phyloP scores from a whole-genome alignment of 1,140 invertebrate genomes.

The Drosophila sturtevanti region DNA sequence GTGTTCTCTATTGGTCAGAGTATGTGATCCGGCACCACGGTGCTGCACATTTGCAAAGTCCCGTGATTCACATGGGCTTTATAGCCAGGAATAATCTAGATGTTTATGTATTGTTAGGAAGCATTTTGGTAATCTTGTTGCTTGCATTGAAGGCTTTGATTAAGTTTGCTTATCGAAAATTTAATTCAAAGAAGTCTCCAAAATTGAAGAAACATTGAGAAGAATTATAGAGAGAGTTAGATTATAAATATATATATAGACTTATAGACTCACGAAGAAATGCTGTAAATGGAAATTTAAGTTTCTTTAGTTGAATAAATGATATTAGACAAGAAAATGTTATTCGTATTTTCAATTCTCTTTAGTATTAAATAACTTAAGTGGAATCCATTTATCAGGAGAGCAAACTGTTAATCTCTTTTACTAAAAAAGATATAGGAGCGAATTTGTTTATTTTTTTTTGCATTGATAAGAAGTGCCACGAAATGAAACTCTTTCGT shows the following conservation, averaged over 20 bases:
- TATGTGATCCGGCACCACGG: conserved; percentile 81
- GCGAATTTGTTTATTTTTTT: background rate
- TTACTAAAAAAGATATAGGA: background rate
- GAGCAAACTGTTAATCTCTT: background rate
- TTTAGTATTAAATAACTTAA: no score
- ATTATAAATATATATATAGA: no score
- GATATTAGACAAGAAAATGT: no score
- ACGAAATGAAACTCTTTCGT: background rate
- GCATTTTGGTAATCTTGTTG: background rate
- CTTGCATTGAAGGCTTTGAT: background rate
- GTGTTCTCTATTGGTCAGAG: conserved; percentile 53
- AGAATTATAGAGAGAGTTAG: background rate
- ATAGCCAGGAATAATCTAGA: conserved; percentile 26
- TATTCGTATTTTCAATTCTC: no score
- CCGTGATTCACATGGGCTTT: conserved; percentile 49
- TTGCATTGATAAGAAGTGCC: background rate
- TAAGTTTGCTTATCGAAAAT: background rate
- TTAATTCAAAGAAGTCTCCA: background rate
- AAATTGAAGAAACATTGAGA: conserved; percentile 6
- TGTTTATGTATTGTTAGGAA: background rate
- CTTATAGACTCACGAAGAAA: no score
- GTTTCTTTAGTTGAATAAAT: no score
- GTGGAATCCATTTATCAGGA: background rate
- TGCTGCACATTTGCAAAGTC: conserved; percentile 76
- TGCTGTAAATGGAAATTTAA: no score